These are phyloP conservation scores for Sarcoramphus papa DNA, from an alignment of 2,797 vertebrate genomes.

Conservation along the genomic window DNA sequence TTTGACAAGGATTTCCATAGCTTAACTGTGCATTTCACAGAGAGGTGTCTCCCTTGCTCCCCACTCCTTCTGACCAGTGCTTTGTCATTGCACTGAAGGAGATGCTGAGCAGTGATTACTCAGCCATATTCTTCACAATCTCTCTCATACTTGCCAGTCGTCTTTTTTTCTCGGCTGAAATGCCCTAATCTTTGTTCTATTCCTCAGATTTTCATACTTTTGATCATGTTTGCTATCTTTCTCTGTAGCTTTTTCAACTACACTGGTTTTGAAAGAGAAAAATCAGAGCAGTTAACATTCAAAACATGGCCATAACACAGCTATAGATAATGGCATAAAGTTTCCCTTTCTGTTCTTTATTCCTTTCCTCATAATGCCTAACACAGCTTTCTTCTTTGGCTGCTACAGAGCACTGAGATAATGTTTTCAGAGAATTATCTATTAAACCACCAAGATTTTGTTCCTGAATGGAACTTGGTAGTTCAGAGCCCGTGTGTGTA, in stretches of 20 bases:
- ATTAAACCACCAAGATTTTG: too few relatives aligned
- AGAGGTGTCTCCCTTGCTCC: neutral
- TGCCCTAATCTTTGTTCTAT: neutral
- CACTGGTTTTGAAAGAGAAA: neutral
- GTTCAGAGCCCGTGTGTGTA: too few relatives aligned
- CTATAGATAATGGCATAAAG: neutral
- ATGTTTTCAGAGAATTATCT: too few relatives aligned
- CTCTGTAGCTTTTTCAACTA: neutral
- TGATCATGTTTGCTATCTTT: neutral
- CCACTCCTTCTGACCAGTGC: neutral
- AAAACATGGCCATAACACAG: neutral
- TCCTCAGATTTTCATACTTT: neutral
- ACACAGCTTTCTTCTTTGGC: neutral
- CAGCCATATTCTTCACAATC: neutral
- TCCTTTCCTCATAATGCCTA: neutral
- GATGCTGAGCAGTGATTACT: neutral
- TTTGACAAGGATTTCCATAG: neutral
- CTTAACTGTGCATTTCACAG: accelerated
- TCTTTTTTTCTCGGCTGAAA: neutral
- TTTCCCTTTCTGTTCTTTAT: neutral
- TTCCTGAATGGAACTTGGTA: too few relatives aligned
- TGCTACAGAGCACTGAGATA: neutral
- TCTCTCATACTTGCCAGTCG: neutral
- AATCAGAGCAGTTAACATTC: neutral
- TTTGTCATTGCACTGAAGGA: neutral